Evolutionary conservation across 2,888 invertebrate species (phyloP).

Genomic region (Caenorhabditis becei): DNA sequence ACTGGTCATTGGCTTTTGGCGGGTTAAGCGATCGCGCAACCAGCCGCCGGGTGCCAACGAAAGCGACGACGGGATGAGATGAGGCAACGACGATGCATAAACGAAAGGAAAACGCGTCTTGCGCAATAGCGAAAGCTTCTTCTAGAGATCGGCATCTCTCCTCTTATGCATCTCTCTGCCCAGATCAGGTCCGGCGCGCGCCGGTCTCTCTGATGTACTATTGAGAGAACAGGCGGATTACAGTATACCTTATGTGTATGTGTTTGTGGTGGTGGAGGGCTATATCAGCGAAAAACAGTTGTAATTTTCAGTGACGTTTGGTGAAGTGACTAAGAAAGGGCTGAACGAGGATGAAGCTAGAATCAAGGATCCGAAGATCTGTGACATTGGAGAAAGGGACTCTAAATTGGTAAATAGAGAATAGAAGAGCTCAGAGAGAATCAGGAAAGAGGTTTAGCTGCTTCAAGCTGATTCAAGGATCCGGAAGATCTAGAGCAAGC

Average conservation of each 20-base stretch:
- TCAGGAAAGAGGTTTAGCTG: neutral
- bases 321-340: neutral
- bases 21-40: slow-evolving; percentile 42
- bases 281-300: slow-evolving; percentile 45
- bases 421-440: slow-evolving; percentile 3
- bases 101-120: slow-evolving; percentile 58
- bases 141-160: slow-evolving; percentile 28
- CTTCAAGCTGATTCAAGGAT: no score
- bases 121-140: slow-evolving; percentile 57
- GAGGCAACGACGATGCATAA: slow-evolving; percentile 45
- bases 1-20: slow-evolving; percentile 57
- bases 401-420: no score
- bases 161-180: slow-evolving; percentile 16
- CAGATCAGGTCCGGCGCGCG: slow-evolving; percentile 55
- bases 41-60: slow-evolving; percentile 16
- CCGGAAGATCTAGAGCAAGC: neutral
- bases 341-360: no score
- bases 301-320: slow-evolving; percentile 37
- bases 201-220: slow-evolving; percentile 49
- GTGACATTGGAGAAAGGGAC: no score
- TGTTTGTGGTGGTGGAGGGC: slow-evolving; percentile 44
- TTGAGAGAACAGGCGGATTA: slow-evolving; percentile 56
- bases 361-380: neutral
- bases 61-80: slow-evolving; percentile 47
- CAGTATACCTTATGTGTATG: slow-evolving; percentile 40